phyloP scores from a whole-genome alignment of 2,113 vertebrate species.

The Hystrix brachyura region DNA sequence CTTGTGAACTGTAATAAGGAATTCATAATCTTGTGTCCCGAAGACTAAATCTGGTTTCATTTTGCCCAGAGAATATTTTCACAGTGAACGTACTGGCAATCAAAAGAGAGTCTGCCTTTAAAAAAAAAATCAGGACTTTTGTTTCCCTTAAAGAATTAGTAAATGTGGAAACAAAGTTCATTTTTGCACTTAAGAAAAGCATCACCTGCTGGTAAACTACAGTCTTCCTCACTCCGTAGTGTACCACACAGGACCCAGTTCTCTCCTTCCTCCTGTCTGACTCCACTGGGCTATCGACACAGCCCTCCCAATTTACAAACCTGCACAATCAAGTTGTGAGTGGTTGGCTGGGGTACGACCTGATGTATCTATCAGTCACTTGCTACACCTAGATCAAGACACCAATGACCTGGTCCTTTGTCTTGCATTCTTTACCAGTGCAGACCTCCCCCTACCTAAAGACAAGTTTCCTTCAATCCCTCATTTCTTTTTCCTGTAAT shows the following conservation, averaged over 20 bases:
- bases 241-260: background rate
- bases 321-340: background rate
- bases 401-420: background rate
- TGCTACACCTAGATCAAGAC: background rate
- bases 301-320: background rate
- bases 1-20: background rate
- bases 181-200: background rate
- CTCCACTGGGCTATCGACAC: background rate
- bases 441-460: conserved; percentile 12
- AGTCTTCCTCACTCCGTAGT: background rate
- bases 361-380: background rate
- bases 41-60: conserved; percentile 21
- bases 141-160: conserved; percentile 15
- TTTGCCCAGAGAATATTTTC: background rate
- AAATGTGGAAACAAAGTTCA: background rate
- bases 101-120: background rate
- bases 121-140: background rate
- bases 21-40: conserved; percentile 1
- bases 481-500: conserved; percentile 43
- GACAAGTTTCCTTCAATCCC: background rate
- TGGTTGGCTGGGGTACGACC: background rate
- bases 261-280: background rate
- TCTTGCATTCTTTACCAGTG: background rate
- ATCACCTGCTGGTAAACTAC: background rate
- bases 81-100: conserved; percentile 20